Conservation (phyloP, 2,888 invertebrate genomes). For the Neelides folsomi region DNA sequence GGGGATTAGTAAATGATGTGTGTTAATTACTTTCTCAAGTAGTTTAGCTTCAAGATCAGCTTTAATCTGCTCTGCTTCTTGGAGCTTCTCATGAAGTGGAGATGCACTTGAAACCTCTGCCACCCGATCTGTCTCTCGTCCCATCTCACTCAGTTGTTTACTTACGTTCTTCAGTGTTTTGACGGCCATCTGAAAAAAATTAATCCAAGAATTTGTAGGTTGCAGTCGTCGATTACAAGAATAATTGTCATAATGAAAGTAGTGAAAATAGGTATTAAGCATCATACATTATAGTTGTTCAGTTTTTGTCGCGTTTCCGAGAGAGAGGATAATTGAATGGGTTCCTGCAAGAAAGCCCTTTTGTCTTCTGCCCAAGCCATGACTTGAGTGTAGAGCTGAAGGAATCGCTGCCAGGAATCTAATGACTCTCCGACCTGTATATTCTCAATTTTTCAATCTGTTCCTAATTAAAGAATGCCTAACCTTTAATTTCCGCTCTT, state of each 20-base stretch:
- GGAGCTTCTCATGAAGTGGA: conserved; percentile 69
- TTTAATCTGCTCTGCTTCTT: conserved; percentile 74
- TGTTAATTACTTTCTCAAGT: conserved; percentile 60
- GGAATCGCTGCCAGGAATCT: conserved; percentile 77
- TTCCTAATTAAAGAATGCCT: conserved; percentile 7
- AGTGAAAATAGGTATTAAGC: background rate
- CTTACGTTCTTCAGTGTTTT: conserved; percentile 78
- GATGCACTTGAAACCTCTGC: conserved; percentile 70
- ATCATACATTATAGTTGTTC: conserved; percentile 67
- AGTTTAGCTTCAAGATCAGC: conserved; percentile 69
- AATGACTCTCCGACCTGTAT: conserved; percentile 61
- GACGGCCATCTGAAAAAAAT: conserved; percentile 55
- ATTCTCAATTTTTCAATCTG: background rate
- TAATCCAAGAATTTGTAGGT: background rate
- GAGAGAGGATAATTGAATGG: conserved; percentile 61
- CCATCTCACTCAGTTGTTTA: conserved; percentile 81
- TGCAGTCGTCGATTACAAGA: background rate
- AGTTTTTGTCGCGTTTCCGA: conserved; percentile 70
- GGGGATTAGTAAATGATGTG: conserved; percentile 2
- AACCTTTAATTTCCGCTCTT: conserved; percentile 62
- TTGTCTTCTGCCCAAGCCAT: conserved; percentile 74
- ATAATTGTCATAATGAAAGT: background rate
- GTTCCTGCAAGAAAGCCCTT: conserved; percentile 61
- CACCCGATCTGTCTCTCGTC: conserved; percentile 73
- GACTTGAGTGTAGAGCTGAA: conserved; percentile 65